Percentiles rank a stretch among this genome's conserved stretches.
Evolutionary conservation across 2,888 invertebrate species (phyloP).

Genomic region (Polyommatus icarus): DNA sequence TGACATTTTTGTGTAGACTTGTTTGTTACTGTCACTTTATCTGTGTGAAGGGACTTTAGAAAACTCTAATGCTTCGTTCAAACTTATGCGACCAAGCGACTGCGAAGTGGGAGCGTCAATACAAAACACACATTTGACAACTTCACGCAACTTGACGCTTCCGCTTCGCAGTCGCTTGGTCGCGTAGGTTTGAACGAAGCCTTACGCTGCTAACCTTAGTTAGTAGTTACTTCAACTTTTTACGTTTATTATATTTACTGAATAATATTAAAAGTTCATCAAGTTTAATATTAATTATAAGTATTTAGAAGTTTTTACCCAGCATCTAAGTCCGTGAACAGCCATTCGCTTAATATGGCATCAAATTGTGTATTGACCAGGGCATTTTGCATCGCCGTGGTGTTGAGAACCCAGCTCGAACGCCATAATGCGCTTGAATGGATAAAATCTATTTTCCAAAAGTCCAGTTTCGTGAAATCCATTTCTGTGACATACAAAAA

Average conservation of each 20-base stretch:
- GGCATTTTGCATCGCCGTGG: constrained; percentile 9
- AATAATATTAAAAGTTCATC: too few relatives aligned
- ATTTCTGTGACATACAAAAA: constrained; percentile 1
- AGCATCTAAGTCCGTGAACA: constrained; percentile 32
- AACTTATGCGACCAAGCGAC: too few relatives aligned
- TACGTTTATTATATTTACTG: not conserved
- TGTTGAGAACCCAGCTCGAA: not conserved
- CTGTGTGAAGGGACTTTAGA: not conserved
- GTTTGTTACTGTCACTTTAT: not conserved
- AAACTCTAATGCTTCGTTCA: too few relatives aligned
- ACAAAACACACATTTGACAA: too few relatives aligned
- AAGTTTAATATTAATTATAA: not conserved
- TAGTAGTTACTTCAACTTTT: not conserved
- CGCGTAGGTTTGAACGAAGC: too few relatives aligned
- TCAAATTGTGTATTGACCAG: constrained; percentile 15
- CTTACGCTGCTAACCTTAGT: not conserved
- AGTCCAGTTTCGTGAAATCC: constrained; percentile 16
- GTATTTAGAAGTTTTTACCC: not conserved
- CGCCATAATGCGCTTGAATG: not conserved
- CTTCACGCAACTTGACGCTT: too few relatives aligned
- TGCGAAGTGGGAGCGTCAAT: too few relatives aligned
- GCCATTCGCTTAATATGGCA: constrained; percentile 29
- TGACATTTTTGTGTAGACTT: not conserved
- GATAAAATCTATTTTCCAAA: constrained; percentile 24
- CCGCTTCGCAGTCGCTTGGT: too few relatives aligned